Evolutionary conservation across 2,113 vertebrate genomes (phyloP), one percentile per base, ranked within the genome.

Genomic region (Pterocles burchelli): DNA sequence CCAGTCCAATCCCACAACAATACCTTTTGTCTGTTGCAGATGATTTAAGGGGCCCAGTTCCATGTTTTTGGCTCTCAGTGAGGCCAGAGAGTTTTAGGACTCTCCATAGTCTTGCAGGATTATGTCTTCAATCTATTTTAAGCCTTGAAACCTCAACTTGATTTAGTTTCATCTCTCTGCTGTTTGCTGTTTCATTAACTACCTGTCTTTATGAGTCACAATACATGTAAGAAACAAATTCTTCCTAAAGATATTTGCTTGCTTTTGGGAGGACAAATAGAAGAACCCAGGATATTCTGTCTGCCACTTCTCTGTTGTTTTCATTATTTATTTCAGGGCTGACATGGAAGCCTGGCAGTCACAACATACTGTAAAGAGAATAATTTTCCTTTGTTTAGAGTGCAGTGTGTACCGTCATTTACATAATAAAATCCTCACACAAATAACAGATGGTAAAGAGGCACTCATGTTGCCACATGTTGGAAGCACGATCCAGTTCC

Each of bases 401-500:
- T 0, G 41, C 97, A 96, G 85, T 97, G 97, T 97, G 97, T 97
- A 97, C 90, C 17, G 25, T 96, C 96, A 98, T 98, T 98, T 98
- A 97, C 98, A 98, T 98, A 98, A 98, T 98, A 98, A 98, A 98
- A 98, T 97, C 97, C 97, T 97, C 96, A 97, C 95, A 97, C 95
- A 98, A 98, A 98, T 98, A 98, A 98, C 98, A 98, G 98, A 98
- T 98, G 98, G 98, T 96, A 93, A 98, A 97, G 97, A 98, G 94
- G 94, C 96, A 97, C 93, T 98, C 97, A 92, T 95, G 96, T 97
- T 95, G 70, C 97, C 96, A 98, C 97, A 98, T 97, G 98, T 98
- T 98, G 97, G 97, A 98, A 98, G 96, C 96, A 97, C 88, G 96
- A 95, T 96, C 83, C 91, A 89, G 74, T 82, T 97, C 89, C 96